Conservation (phyloP, 2,797 vertebrate genomes). For the Mareca penelope region DNA sequence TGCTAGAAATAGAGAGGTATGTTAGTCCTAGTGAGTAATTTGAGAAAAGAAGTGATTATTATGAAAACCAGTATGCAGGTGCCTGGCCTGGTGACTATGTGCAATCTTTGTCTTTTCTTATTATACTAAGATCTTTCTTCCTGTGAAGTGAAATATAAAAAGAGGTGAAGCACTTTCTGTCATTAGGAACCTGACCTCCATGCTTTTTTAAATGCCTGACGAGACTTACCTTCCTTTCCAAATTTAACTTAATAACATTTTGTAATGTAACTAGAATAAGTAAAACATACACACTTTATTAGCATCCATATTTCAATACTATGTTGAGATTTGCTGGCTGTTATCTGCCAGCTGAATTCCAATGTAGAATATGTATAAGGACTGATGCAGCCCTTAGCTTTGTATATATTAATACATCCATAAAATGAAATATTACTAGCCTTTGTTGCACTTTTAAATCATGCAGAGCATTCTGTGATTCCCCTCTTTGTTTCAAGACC, state of each 20-base stretch:
- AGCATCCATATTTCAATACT: rapidly evolving
- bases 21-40: not conserved
- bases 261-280: not conserved
- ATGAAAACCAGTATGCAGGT: not conserved
- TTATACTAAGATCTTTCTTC: not conserved
- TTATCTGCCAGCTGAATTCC: not conserved
- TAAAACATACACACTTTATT: not conserved
- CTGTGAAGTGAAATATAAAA: not conserved
- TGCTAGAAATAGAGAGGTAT: not conserved
- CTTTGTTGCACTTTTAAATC: not conserved
- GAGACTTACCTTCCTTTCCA: not conserved
- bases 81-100: not conserved
- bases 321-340: not conserved
- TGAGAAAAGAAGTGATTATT: not conserved
- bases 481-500: not conserved
- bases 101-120: not conserved
- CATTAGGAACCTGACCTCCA: not conserved
- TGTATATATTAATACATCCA: not conserved
- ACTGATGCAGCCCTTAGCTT: not conserved
- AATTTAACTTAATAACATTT: not conserved
- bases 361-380: not conserved
- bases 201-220: not conserved
- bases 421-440: not conserved
- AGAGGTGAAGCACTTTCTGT: not conserved
- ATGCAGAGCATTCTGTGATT: not conserved